A percentile compares a stretch with the other conserved stretches of the same genome.
phyloP scores from a whole-genome alignment of 2,797 vertebrate species.

The Odontamblyopus rebecca region DNA sequence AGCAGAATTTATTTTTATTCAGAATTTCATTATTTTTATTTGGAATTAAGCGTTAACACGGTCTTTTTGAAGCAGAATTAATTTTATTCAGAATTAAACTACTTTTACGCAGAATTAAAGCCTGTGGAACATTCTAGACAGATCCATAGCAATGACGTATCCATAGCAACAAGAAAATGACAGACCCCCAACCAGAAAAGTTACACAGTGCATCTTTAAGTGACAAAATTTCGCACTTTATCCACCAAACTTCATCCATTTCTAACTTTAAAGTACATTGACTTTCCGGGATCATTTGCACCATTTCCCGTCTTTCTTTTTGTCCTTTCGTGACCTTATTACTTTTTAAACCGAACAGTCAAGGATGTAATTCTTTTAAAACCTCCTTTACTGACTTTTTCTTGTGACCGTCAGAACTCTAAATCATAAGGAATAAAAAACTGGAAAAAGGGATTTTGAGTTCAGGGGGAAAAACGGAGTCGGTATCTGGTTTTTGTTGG shows the following conservation, averaged over 20 bases:
- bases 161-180: too few species aligned
- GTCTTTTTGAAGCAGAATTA: too few species aligned
- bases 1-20: too few species aligned
- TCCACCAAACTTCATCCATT: not conserved
- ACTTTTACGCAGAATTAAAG: too few species aligned
- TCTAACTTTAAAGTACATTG: constrained; percentile 6
- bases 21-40: too few species aligned
- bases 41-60: too few species aligned
- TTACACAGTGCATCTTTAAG: too few species aligned
- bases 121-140: too few species aligned
- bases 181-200: too few species aligned
- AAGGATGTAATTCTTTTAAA: not conserved
- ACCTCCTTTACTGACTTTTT: constrained; percentile 7
- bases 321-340: not conserved
- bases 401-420: not conserved
- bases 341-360: not conserved
- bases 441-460: constrained; percentile 10
- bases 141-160: too few species aligned
- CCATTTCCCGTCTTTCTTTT: constrained; percentile 4
- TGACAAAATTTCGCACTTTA: too few species aligned
- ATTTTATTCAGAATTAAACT: too few species aligned
- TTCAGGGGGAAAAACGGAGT: constrained; percentile 1
- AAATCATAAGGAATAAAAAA: not conserved
- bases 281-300: constrained; percentile 3
- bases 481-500: not conserved